Evolutionary conservation across 2,888 invertebrate species (phyloP), one percentile per base, ranked within the genome.

Genomic region (Melipona bicolor): DNA sequence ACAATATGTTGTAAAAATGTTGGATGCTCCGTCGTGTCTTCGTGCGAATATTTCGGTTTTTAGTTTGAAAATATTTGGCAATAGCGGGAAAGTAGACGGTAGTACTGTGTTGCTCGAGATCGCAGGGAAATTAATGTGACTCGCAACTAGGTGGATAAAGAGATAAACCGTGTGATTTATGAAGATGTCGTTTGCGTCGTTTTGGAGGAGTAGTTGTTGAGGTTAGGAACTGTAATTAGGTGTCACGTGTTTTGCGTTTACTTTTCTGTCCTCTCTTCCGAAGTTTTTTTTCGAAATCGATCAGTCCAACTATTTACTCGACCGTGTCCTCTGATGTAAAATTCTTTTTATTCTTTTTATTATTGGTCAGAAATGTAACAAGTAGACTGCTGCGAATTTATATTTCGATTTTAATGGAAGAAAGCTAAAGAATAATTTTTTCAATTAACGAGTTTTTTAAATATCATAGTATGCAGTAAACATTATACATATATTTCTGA

Each of bases 161-260:
- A 81, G 77, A 81, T 72, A 72, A 67, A 67, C 65, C 65, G 43
- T 19, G 61, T 71, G 72, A 77, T 77, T 81, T 72, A 81, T 81
- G 71, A 36, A 21, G 36, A 32, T 50, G 72, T 61, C 67, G 61
- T 54, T 73, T 36, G 78, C 67, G 65, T 64, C 59, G 52, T 11
- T 27, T 27, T 50, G 27, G 65, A 71, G 67, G 67, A 59, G 65
- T 54, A 17, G 36, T 13, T 59, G 54, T 13, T 59, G 54, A 78
- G 72, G 72, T 78, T 54, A 54, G 36, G 36, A 32, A 64, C 69
- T 61, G 61, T 72, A 68, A 52, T 68, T 56, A 61, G 77, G 36
- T 72, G 9, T 49, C 43, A 52, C 67, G 72, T 62, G 24, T 13
- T 6, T 24, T 27, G 27, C 27, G 27, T 36, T 49, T 52, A 4